Conservation (phyloP, 2,888 invertebrate genomes). For the Callyntrura guangdongensis region DNA sequence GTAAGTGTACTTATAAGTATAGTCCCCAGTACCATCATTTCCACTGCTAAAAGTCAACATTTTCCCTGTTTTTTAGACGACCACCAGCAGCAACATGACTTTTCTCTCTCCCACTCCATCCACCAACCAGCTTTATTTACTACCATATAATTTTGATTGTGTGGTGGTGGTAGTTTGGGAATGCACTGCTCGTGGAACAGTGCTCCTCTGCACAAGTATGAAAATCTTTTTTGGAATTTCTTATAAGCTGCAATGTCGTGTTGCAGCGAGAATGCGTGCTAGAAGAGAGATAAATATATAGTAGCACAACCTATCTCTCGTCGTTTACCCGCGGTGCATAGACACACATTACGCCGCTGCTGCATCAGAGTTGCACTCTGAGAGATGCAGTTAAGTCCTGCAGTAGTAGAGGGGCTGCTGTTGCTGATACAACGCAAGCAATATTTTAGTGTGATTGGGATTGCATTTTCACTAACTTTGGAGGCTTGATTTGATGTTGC, state of each 20-base stretch:
- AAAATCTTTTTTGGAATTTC: neutral
- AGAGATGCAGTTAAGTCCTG: neutral
- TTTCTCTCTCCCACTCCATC: slow-evolving; percentile 50
- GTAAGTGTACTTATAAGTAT: neutral
- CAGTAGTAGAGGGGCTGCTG: neutral
- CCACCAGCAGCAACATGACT: slow-evolving; percentile 57
- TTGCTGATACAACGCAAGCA: slow-evolving; percentile 10
- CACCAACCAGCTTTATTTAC: slow-evolving; percentile 71
- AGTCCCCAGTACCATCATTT: neutral
- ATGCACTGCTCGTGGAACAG: neutral
- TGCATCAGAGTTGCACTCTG: neutral
- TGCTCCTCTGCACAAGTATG: too few relatives aligned
- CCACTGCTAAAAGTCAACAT: slow-evolving; percentile 71
- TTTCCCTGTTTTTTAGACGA: slow-evolving; percentile 56
- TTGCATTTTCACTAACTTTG: slow-evolving; percentile 63
- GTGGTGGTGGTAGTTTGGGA: slow-evolving; percentile 34
- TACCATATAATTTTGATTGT: slow-evolving; percentile 75
- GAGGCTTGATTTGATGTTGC: slow-evolving; percentile 71
- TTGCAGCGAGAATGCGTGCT: neutral
- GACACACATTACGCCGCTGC: neutral
- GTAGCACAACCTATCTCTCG: neutral
- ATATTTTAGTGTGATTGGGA: slow-evolving; percentile 58
- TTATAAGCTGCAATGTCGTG: neutral
- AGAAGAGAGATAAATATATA: neutral
- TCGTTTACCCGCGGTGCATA: neutral